Base-by-base conservation (phyloP, 2,797 vertebrate species). In the Gallinago nigripennis region DNA sequence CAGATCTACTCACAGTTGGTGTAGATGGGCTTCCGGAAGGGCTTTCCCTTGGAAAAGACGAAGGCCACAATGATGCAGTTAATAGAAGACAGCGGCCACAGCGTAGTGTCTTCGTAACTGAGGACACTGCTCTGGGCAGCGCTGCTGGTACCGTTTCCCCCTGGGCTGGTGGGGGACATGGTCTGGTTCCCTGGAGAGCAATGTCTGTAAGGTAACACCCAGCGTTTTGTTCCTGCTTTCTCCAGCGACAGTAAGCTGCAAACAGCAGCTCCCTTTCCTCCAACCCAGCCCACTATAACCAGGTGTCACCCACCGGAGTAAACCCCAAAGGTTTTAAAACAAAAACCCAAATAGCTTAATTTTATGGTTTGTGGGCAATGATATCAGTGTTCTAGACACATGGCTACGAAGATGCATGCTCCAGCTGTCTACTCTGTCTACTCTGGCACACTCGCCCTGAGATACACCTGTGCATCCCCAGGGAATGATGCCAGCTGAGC, bases 11-110 rank as follows among this genome's bases (percentile, higher is more conserved):
- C 78, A 98, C 98, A 94, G 85, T 98, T 98, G 31, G 97, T 97
- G 51, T 98, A 98, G 93, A 98, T 87, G 61, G 98, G 97, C 80
- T 98, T 98, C 83, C 96, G 35, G 92, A 98, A 98, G 6, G 98
- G 97, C 27, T 97, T 98, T 69, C 97, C 98, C 86, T 98, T 98
- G 69, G 97, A 98, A 77, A 98, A 98, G 73, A 98, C 35, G 2
- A 98, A 98, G 4, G 97, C 98, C n/a, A 94, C 73, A 3, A 95
- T 90, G 53, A 98, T 92, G 45, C 96, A 97, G 88, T 96, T 98
- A 82, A 98, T 30, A 51, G 97, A 97, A 20, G 80, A 30, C 16
- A 98, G 84, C 5, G 96, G 95, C 97, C 97, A 98, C 70, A 98
- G 39, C 0, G 94, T 97, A 57, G 97, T 97, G 16, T 66, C 80